Percentiles rank a stretch among this genome's conserved stretches.
Evolutionary conservation across 2,888 invertebrate species (phyloP).

Genomic region (Scaptomyza cyrtandrae): DNA sequence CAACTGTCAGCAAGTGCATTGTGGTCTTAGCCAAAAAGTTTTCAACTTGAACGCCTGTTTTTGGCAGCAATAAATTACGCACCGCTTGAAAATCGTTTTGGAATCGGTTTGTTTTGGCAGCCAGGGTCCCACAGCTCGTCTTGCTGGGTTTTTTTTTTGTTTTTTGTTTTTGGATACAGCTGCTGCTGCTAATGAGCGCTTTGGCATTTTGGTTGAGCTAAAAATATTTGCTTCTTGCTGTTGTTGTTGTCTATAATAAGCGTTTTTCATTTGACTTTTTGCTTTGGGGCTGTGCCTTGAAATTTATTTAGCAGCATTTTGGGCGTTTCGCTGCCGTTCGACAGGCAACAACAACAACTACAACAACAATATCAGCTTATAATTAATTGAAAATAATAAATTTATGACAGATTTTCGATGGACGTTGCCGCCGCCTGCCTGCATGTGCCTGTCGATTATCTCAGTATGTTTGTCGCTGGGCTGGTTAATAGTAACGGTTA

Average conservation of each 20-base stretch:
- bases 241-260: slow-evolving; percentile 54
- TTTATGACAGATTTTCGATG: slow-evolving; percentile 76
- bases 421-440: slow-evolving; percentile 43
- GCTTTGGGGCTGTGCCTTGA: slow-evolving; percentile 30
- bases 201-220: slow-evolving; percentile 73
- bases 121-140: slow-evolving; percentile 47
- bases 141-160: no score
- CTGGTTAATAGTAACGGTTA: slow-evolving; percentile 73
- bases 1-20: slow-evolving; percentile 14
- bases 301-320: slow-evolving; percentile 75
- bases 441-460: slow-evolving; percentile 38
- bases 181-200: slow-evolving; percentile 67
- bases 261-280: slow-evolving; percentile 29
- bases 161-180: neutral
- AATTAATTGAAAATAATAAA: slow-evolving; percentile 80
- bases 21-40: slow-evolving; percentile 50
- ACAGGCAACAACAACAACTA: slow-evolving; percentile 39
- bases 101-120: slow-evolving; percentile 28
- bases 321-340: slow-evolving; percentile 63
- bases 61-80: slow-evolving; percentile 76
- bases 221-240: slow-evolving; percentile 34
- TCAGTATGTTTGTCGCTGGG: slow-evolving; percentile 31
- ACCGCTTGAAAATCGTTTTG: slow-evolving; percentile 44
- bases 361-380: slow-evolving; percentile 41
- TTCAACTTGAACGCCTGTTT: slow-evolving; percentile 49